A percentile compares a stretch with the other conserved stretches of the same genome.
These are phyloP conservation scores for Helostoma temminkii DNA, from an alignment of 2,797 vertebrate genomes.

Conservation along the genomic window DNA sequence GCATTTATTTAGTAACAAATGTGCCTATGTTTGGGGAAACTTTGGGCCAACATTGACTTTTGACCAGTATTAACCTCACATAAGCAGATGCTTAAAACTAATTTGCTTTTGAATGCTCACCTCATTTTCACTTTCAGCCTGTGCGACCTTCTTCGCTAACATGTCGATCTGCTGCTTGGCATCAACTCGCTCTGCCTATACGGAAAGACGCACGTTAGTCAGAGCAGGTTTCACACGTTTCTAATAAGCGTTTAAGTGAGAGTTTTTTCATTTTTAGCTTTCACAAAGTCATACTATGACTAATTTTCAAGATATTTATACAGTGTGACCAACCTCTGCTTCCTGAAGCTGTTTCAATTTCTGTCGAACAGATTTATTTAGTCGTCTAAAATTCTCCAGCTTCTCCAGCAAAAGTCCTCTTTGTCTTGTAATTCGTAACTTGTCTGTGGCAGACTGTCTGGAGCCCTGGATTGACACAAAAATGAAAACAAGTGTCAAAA, in stretches of 20 bases:
- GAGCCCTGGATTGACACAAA: slow-evolving; percentile 62
- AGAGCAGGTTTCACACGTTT: slow-evolving; percentile 6
- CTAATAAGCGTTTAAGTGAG: neutral
- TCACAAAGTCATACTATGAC: neutral
- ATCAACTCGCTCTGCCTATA: slow-evolving; percentile 74
- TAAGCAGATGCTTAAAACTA: too few relatives aligned
- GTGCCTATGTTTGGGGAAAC: neutral
- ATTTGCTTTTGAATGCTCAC: slow-evolving; percentile 47
- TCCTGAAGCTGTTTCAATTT: slow-evolving; percentile 80
- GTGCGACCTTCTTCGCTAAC: slow-evolving; percentile 81
- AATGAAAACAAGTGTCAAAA: neutral
- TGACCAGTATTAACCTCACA: neutral
- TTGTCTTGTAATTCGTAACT: slow-evolving; percentile 77
- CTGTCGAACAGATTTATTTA: slow-evolving; percentile 83
- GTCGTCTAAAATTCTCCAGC: slow-evolving; percentile 82
- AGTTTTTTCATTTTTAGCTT: too few relatives aligned
- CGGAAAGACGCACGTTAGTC: slow-evolving; percentile 1
- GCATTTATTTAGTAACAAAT: neutral
- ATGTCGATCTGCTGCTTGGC: slow-evolving; percentile 63
- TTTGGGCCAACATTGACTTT: neutral
- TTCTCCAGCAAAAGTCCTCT: slow-evolving; percentile 85
- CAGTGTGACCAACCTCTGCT: slow-evolving; percentile 78
- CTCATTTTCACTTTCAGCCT: slow-evolving; percentile 84
- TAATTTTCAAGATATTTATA: too few relatives aligned
- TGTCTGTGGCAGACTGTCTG: slow-evolving; percentile 65